A percentile compares a stretch with the other conserved stretches of the same genome.
Conservation (phyloP, 2,888 invertebrate species). For the Drosophila helvetica region DNA sequence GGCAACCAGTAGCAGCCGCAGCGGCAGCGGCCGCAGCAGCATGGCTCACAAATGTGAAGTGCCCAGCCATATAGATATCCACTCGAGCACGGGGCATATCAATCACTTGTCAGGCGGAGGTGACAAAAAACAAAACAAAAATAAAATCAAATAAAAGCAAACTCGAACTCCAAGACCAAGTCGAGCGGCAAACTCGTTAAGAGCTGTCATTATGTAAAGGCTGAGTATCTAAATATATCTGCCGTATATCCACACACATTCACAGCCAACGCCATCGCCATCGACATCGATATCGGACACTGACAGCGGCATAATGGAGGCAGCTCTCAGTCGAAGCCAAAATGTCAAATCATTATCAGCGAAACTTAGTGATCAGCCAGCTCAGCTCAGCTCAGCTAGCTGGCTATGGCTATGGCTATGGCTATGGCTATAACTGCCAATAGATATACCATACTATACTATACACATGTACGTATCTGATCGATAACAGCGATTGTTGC, state of each 20-base stretch:
- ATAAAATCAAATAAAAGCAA: slow-evolving; percentile 47
- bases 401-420: slow-evolving; percentile 25
- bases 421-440: slow-evolving; percentile 52
- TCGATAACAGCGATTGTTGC: slow-evolving; percentile 35
- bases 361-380: slow-evolving; percentile 31
- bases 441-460: slow-evolving; percentile 31
- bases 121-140: slow-evolving; percentile 53
- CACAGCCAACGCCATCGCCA: background rate
- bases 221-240: slow-evolving; percentile 38
- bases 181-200: slow-evolving; percentile 43
- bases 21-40: slow-evolving; percentile 1
- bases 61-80: slow-evolving; percentile 33
- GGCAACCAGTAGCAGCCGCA: slow-evolving; percentile 36
- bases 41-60: slow-evolving; percentile 54
- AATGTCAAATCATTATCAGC: slow-evolving; percentile 50
- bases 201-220: slow-evolving; percentile 35
- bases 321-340: background rate
- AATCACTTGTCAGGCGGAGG: slow-evolving; percentile 65
- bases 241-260: slow-evolving; percentile 9
- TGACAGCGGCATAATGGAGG: slow-evolving; percentile 33
- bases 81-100: slow-evolving; percentile 47
- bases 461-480: slow-evolving; percentile 7
- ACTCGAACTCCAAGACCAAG: slow-evolving; percentile 25
- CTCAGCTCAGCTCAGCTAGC: background rate
- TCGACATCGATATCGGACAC: slow-evolving; percentile 26